These are phyloP conservation scores for Mycogona germanica DNA, from an alignment of 2,888 invertebrate genomes.

Conservation along the genomic window DNA sequence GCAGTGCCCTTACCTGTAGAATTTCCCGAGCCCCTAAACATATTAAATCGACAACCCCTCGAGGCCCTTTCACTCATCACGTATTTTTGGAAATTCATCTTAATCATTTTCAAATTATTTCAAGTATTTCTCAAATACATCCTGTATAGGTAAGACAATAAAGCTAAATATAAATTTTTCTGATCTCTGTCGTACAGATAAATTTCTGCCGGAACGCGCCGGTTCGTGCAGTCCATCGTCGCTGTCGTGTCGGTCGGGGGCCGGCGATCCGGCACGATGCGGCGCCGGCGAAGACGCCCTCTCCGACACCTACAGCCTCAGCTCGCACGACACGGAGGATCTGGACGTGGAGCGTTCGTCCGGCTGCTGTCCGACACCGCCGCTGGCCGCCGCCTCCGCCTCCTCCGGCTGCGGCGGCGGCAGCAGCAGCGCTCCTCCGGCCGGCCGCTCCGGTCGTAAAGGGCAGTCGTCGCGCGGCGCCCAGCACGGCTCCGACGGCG, in stretches of 20 bases:
- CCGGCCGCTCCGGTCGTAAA: background rate
- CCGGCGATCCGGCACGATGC: background rate
- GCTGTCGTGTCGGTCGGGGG: background rate
- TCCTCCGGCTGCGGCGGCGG: background rate
- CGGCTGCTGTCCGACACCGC: background rate
- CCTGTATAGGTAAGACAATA: too few species aligned
- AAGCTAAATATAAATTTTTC: background rate
- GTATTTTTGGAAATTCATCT: too few species aligned
- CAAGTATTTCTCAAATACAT: too few species aligned
- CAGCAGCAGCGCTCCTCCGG: background rate
- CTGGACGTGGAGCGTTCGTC: conserved; percentile 7
- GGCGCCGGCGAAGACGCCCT: conserved; percentile 4
- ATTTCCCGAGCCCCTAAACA: too few species aligned
- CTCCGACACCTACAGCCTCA: conserved; percentile 9
- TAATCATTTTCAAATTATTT: too few species aligned
- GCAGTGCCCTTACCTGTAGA: too few species aligned
- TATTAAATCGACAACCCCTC: too few species aligned
- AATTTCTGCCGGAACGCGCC: conserved; percentile 13
- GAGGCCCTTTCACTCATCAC: too few species aligned
- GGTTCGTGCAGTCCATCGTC: background rate
- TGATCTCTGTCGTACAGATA: conserved; percentile 2
- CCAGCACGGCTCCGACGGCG: background rate
- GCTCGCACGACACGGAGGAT: conserved; percentile 9
- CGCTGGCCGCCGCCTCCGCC: too few species aligned
- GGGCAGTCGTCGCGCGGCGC: too few species aligned